These are phyloP conservation scores for Sesamia nonagrioides DNA, from an alignment of 1,140 invertebrate genomes.

Conservation along the genomic window DNA sequence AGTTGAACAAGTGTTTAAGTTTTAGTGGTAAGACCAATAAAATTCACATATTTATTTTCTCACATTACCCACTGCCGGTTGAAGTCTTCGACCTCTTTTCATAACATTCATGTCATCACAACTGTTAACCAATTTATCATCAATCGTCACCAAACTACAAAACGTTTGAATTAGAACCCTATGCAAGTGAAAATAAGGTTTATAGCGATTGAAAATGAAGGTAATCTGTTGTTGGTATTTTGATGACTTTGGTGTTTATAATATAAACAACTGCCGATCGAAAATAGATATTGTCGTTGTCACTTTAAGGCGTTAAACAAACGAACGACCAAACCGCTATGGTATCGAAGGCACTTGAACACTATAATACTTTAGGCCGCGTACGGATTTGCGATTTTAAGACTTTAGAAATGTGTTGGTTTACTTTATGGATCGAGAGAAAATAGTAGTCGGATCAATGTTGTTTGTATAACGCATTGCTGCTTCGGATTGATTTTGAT, in stretches of 20 bases:
- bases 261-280: conserved; percentile 78
- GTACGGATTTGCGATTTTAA: conserved; percentile 48
- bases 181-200: conserved; percentile 26
- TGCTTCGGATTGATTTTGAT: not conserved
- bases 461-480: conserved; percentile 1
- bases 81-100: conserved; percentile 72
- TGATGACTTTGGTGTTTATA: conserved; percentile 70
- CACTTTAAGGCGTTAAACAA: conserved; percentile 68
- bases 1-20: too few species aligned
- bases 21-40: not conserved
- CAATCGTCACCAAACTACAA: conserved; percentile 25
- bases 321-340: conserved; percentile 57
- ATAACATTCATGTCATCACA: conserved; percentile 68
- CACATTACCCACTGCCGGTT: conserved; percentile 58
- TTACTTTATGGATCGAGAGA: not conserved
- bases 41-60: conserved; percentile 59
- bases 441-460: conserved; percentile 4
- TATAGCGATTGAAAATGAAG: conserved; percentile 32
- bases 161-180: conserved; percentile 45
- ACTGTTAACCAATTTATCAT: conserved; percentile 39
- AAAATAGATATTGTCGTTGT: conserved; percentile 79
- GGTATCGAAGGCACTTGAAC: conserved; percentile 45
- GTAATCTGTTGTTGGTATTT: conserved; percentile 42
- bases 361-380: conserved; percentile 43
- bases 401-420: conserved; percentile 13